Percentiles rank a stretch among this genome's conserved stretches.
Evolutionary conservation across 2,888 invertebrate genomes (phyloP).

Genomic region (Zaprionus obscuricornis): DNA sequence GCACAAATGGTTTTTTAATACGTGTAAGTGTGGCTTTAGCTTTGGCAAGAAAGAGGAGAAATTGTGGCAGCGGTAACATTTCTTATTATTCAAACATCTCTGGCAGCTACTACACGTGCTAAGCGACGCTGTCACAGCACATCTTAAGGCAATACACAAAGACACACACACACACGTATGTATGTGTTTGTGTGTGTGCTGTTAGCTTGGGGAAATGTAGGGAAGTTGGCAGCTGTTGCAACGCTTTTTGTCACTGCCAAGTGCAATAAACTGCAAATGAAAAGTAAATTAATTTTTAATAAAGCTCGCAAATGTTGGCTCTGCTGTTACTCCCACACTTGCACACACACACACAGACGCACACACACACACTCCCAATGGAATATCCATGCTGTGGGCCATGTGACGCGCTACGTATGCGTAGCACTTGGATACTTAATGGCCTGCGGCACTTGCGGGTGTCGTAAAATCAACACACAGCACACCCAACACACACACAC

Average conservation of each 20-base stretch:
- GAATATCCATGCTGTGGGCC: constrained; percentile 5
- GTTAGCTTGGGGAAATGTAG: background rate
- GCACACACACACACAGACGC: background rate
- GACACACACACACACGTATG: no score
- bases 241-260: constrained; percentile 58
- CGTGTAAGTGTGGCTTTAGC: constrained; percentile 65
- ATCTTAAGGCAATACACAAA: no score
- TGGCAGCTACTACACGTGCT: constrained; percentile 18
- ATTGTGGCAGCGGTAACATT: constrained; percentile 36
- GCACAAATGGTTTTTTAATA: constrained; percentile 72
- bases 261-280: constrained; percentile 77
- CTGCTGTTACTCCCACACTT: constrained; percentile 2
- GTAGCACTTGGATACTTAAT: constrained; percentile 65
- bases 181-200: background rate
- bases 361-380: background rate
- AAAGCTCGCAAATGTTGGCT: constrained; percentile 60
- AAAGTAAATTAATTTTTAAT: constrained; percentile 79
- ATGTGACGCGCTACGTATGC: constrained; percentile 36
- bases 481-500: constrained; percentile 4
- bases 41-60: constrained; percentile 33
- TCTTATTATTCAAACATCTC: constrained; percentile 61
- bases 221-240: constrained; percentile 48
- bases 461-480: constrained; percentile 67
- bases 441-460: constrained; percentile 70
- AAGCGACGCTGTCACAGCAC: background rate